Percentiles rank a stretch among this genome's conserved stretches.
Evolutionary conservation across 1,140 invertebrate genomes (phyloP).

Genomic region (Lysiphlebus fabarum): DNA sequence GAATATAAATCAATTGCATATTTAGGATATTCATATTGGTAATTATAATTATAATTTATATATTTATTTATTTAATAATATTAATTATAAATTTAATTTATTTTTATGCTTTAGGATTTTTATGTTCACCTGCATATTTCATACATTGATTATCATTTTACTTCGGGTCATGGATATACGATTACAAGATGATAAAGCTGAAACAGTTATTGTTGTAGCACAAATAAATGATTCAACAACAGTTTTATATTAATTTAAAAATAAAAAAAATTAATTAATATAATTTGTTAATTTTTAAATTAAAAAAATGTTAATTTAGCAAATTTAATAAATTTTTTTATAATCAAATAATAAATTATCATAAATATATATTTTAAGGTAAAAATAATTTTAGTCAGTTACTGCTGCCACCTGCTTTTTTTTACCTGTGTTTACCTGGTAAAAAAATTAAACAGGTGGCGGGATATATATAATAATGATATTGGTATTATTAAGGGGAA

Average conservation of each 20-base stretch:
- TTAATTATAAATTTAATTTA: constrained; percentile 15
- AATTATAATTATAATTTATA: constrained; percentile 13
- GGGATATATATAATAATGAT: background rate
- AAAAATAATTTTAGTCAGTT: background rate
- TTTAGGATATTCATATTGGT: constrained; percentile 32
- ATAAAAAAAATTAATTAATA: constrained; percentile 1
- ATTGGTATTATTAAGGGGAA: too few relatives aligned
- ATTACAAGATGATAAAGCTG: constrained; percentile 23
- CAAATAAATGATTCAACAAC: constrained; percentile 25
- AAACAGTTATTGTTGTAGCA: constrained; percentile 28
- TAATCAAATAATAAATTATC: background rate
- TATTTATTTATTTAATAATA: background rate
- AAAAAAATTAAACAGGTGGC: constrained; percentile 4
- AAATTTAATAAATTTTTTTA: background rate
- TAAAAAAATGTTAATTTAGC: background rate
- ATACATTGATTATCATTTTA: constrained; percentile 18
- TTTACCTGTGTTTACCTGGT: background rate
- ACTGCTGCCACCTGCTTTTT: constrained; percentile 13
- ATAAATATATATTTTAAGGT: background rate
- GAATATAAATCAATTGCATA: constrained; percentile 25
- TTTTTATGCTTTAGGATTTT: constrained; percentile 29
- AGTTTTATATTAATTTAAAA: constrained; percentile 27
- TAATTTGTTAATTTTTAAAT: too few relatives aligned
- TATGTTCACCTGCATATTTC: constrained; percentile 18
- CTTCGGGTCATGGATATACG: constrained; percentile 21